phyloP scores from a whole-genome alignment of 2,113 vertebrate species.

The Festucalex cinctus region DNA sequence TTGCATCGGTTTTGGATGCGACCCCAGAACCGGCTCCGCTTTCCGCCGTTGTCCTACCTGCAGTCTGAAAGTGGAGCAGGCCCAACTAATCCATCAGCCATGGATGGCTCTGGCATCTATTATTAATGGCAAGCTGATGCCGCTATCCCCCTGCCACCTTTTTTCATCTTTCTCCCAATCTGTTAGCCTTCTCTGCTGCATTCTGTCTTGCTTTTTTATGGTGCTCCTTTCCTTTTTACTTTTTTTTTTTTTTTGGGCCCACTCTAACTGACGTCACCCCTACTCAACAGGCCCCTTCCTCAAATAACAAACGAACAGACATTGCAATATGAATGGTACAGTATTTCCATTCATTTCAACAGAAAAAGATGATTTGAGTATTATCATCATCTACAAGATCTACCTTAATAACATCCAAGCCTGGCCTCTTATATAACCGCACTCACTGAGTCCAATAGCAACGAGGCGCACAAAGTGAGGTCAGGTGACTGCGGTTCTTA shows the following conservation, averaged over 20 bases:
- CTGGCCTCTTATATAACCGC: conserved; percentile 14
- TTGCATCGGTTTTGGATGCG: conserved; percentile 37
- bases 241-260: conserved; percentile 28
- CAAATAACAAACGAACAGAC: too few relatives aligned
- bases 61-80: conserved; percentile 58
- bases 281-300: too few relatives aligned
- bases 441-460: conserved; percentile 12
- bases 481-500: conserved; percentile 38
- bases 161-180: conserved; percentile 28
- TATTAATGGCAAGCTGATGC: conserved; percentile 71
- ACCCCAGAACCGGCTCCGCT: conserved; percentile 52
- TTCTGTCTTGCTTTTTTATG: conserved; percentile 24
- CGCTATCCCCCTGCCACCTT: conserved; percentile 36
- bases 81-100: conserved; percentile 67
- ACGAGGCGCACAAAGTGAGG: background rate
- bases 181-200: conserved; percentile 32
- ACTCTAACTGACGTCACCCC: too few relatives aligned
- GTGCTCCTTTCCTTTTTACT: conserved; percentile 15
- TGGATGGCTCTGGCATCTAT: conserved; percentile 63
- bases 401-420: conserved; percentile 2
- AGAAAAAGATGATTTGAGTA: too few relatives aligned
- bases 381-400: background rate
- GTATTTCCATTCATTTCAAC: too few relatives aligned
- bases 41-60: conserved; percentile 50
- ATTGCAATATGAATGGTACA: too few relatives aligned